Evolutionary conservation across 2,113 vertebrate genomes (phyloP), one percentile per base, ranked within the genome.

Genomic region (Promerops cafer): DNA sequence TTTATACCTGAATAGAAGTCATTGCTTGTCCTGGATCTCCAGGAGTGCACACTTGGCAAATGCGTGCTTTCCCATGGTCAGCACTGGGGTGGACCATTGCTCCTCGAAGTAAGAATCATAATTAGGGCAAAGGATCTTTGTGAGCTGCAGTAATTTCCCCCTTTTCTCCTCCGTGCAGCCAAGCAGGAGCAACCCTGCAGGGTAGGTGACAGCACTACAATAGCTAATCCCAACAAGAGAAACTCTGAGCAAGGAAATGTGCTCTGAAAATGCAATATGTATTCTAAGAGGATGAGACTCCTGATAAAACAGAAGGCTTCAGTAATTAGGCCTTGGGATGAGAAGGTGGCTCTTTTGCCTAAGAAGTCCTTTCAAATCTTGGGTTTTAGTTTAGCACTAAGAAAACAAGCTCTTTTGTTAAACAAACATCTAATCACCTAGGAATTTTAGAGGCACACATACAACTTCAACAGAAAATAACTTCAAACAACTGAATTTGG

Each of bases 241-340:
- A 92, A 85, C 81, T 83, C 84, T 56, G 64, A 75, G 60, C 27
- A 0, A 64, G 76, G 61, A 94, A 91, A 77, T 50, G 50, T 82
- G 59, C 81, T 95, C 94, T 97, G 89, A 84, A 96, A 97, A 94
- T 33, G 42, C 56, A 75, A 10, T 86, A 94, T 64, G 90, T 93
- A 60, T 91, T 94, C 75, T 65, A 75, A 54, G 81, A 92, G 72
- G 59, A 93, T 76, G 88, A 94, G 77, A 70, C 42, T 83, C 65
- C 50, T 60, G n/a, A 77, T 83, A 84, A 90, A 68, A 94, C 56
- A 86, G 52, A 89, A 87, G 74, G 76, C 64, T 89, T 91, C 70
- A 24, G 75, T 72, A 93, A 82, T 81, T 53, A 95, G 71, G 91
- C 76, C 88, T 79, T 19, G 11, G 93, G 49, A 94, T 27, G 1